A percentile compares a stretch with the other conserved stretches of the same genome.
phyloP scores from a whole-genome alignment of 2,113 vertebrate genomes.

The Anas platyrhynchos region DNA sequence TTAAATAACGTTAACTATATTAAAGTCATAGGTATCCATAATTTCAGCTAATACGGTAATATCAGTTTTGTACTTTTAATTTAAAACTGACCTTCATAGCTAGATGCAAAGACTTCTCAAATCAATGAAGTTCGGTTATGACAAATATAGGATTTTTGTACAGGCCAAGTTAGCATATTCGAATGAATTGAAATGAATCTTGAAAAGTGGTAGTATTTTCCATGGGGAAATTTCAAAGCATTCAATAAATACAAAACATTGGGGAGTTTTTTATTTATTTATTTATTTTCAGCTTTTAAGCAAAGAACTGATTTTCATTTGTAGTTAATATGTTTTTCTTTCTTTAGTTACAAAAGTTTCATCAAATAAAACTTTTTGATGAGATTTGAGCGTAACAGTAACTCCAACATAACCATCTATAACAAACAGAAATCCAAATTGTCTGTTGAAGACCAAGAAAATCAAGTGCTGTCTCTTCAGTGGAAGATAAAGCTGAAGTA shows the following conservation, averaged over 20 bases:
- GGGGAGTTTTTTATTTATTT: too few relatives aligned
- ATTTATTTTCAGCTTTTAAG: too few relatives aligned
- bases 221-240: background rate
- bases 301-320: background rate
- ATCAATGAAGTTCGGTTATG: background rate
- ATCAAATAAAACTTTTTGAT: background rate
- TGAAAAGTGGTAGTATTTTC: background rate
- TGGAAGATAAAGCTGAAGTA: slow-evolving; percentile 17
- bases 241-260: background rate
- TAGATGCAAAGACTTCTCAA: background rate
- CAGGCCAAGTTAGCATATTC: background rate
- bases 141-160: background rate
- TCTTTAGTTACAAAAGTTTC: background rate
- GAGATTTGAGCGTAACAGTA: background rate
- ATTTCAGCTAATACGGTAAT: background rate
- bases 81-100: background rate
- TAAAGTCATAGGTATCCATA: background rate
- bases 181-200: background rate
- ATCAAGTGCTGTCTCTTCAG: background rate
- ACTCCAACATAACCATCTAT: background rate
- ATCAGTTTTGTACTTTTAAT: background rate
- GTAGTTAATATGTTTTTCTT: background rate
- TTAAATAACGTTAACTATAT: background rate
- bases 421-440: background rate
- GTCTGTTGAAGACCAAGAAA: background rate